Evolutionary conservation across 2,113 vertebrate genomes (phyloP).

Genomic region (Cyphomyrus discorhynchus): DNA sequence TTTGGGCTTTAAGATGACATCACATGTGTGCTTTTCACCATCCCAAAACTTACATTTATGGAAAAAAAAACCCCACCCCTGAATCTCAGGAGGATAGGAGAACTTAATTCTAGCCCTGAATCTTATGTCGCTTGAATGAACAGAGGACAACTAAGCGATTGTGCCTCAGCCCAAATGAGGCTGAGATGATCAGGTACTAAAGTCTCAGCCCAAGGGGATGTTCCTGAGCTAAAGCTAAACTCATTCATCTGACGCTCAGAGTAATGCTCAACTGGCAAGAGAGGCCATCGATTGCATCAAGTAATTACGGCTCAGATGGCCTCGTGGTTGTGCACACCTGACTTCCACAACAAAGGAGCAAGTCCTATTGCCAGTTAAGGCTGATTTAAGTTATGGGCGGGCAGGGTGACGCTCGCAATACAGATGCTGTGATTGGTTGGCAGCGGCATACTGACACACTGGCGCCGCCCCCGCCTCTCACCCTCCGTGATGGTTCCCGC

Average conservation of each 20-base stretch:
- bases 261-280: background rate
- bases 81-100: background rate
- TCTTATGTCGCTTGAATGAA: background rate
- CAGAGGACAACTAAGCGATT: background rate
- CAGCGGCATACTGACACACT: background rate
- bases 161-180: background rate
- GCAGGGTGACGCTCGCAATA: background rate
- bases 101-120: background rate
- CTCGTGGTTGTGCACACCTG: background rate
- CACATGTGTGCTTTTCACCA: background rate
- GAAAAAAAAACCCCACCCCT: background rate
- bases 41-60: background rate
- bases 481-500: constrained; percentile 93
- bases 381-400: background rate
- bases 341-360: background rate
- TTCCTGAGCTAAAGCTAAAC: background rate
- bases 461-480: constrained; percentile 32
- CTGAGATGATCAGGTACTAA: background rate
- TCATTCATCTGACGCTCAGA: background rate
- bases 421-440: background rate
- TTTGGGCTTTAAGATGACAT: background rate
- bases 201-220: background rate
- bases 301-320: background rate
- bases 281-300: background rate
- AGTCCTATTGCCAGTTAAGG: background rate